Evolutionary conservation across 2,888 invertebrate species (phyloP), one percentile per base, ranked within the genome.

Genomic region (Aricia artaxerxes): DNA sequence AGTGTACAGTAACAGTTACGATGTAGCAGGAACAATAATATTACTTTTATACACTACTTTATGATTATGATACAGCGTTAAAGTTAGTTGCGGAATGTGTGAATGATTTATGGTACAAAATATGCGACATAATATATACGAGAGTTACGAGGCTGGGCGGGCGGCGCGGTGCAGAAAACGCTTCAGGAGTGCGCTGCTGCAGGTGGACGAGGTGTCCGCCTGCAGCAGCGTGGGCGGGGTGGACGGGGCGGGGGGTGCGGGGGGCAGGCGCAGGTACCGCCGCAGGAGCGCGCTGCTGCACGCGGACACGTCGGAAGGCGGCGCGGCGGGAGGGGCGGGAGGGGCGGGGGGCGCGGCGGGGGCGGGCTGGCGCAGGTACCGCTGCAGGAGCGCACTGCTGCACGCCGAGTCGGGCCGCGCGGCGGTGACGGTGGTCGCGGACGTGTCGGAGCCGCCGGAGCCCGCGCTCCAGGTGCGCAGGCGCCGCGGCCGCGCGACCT

Each of bases 401-500:
- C 31, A 35, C 2, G 61, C 35, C 57, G 35, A 11, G 1, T 2
- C 13, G 13, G 53, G 49, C 13, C 13, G n/a, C 31, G 9, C 69
- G 61, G 38, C 40, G 75, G 53, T 73, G 16, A 38, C 73, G 73
- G 73, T 73, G n/a, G 73, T n/a, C 38, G 72, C 1, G 40, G 73
- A 40, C n/a, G 7, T 3, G 13, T 69, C 35, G 35, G 69, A 69
- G 35, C 16, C 31, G 9, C 64, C 64, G 73, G 38, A 73, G 72
- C 64, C 69, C 35, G 49, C 57, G 64, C 79, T 79, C 80, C 81
- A 80, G n/a, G 80, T 61, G 61, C 73, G 78, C 38, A 78, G 60
- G 40, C 73, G 73, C 38, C 73, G 73, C 73, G 40, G 73, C 4
- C 83, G 82, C 78, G 81, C 83, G 81, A 88, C 84, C 83, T 88